Conservation (phyloP, 2,113 vertebrate genomes). For the Mystacornis crossleyi region DNA sequence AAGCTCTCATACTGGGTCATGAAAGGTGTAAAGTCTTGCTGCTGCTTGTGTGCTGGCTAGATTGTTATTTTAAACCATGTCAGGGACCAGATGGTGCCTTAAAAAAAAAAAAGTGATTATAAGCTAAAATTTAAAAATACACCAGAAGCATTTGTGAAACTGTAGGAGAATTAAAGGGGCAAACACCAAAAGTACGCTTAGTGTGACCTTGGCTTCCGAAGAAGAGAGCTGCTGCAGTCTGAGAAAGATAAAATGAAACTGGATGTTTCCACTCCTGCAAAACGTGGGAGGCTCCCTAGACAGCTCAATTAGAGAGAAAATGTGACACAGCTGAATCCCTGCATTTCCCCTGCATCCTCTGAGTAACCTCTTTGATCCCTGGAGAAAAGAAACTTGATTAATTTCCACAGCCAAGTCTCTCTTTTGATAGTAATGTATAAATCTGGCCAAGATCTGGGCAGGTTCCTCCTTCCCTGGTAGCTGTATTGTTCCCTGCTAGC, state of each 20-base stretch:
- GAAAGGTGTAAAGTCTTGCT: background rate
- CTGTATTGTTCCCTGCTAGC: background rate
- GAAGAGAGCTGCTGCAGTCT: background rate
- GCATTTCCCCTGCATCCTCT: background rate
- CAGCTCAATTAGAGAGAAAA: conserved; percentile 18
- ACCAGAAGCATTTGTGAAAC: background rate
- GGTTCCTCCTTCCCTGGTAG: background rate
- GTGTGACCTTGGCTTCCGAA: background rate
- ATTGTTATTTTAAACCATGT: conserved; percentile 35
- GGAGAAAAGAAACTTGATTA: background rate
- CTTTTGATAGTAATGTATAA: background rate
- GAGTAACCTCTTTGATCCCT: background rate
- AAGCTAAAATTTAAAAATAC: conserved; percentile 43
- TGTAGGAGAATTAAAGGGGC: conserved; percentile 42
- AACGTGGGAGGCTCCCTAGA: background rate
- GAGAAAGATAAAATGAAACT: background rate
- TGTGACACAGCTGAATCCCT: conserved; percentile 1
- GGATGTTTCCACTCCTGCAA: conserved; percentile 3
- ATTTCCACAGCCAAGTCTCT: background rate
- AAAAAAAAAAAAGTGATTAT: background rate
- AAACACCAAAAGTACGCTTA: background rate
- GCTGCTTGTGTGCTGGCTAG: background rate
- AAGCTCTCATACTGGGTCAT: background rate
- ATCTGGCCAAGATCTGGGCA: background rate
- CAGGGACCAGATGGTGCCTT: conserved; percentile 37